Evolutionary conservation across 2,888 invertebrate species (phyloP).

Genomic region (Drosophila meridiana): DNA sequence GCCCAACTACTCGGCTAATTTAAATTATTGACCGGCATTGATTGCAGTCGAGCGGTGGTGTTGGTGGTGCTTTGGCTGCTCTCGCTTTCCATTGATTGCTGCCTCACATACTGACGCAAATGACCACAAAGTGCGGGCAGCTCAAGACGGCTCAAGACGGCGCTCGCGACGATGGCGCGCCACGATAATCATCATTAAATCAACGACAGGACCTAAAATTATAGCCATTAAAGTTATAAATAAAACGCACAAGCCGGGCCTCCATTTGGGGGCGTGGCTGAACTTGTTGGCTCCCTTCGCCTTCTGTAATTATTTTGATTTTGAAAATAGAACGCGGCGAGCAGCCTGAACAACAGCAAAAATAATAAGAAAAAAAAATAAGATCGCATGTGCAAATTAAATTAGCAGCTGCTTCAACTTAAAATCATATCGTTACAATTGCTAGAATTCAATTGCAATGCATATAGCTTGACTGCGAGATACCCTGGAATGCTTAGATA

Average conservation of each 20-base stretch:
- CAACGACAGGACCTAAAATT: constrained; percentile 75
- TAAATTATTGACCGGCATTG: constrained; percentile 76
- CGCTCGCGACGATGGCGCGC: constrained; percentile 41
- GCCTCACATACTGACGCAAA: constrained; percentile 61
- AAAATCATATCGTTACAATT: constrained; percentile 29
- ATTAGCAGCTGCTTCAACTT: constrained; percentile 42
- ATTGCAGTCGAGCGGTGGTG: constrained; percentile 42
- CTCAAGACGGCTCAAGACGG: constrained; percentile 26
- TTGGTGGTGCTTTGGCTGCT: constrained; percentile 7
- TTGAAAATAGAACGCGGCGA: constrained; percentile 53
- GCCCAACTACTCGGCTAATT: constrained; percentile 35
- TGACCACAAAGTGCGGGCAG: constrained; percentile 47
- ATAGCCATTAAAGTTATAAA: constrained; percentile 80
- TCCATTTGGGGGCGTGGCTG: constrained; percentile 61
- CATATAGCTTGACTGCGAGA: not conserved
- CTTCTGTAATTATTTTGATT: constrained; percentile 73
- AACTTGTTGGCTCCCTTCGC: constrained; percentile 26
- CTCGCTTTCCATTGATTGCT: constrained; percentile 42
- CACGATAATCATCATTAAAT: constrained; percentile 78
- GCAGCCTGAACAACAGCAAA: not conserved
- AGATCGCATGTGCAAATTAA: constrained; percentile 65
- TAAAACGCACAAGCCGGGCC: constrained; percentile 61
- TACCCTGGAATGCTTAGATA: constrained; percentile 10
- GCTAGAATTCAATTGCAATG: not conserved
- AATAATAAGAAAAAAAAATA: not conserved